phyloP scores from a whole-genome alignment of 2,888 invertebrate genomes.

The Ptycholaimellus sp. region DNA sequence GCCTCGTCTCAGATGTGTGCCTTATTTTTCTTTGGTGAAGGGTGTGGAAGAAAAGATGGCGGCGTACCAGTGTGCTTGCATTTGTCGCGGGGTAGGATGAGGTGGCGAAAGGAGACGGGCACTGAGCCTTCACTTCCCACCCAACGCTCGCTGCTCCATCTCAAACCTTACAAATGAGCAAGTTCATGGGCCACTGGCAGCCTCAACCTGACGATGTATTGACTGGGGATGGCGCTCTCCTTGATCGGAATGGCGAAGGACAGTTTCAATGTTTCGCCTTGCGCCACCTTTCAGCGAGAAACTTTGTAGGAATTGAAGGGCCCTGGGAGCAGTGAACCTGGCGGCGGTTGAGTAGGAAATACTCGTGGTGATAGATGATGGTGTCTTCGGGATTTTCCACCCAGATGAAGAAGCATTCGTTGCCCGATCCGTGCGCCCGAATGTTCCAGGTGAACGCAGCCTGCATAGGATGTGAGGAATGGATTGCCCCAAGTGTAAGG shows the following conservation, averaged over 20 bases:
- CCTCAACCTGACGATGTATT: constrained; percentile 64
- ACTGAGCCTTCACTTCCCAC: constrained; percentile 36
- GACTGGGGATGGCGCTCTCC: constrained; percentile 58
- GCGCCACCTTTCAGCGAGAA: constrained; percentile 36
- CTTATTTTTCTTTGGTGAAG: too few species aligned
- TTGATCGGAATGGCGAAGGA: constrained; percentile 80
- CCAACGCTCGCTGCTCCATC: constrained; percentile 47
- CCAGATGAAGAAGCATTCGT: constrained; percentile 88
- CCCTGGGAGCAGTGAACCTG: constrained; percentile 36
- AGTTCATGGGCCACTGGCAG: too few species aligned
- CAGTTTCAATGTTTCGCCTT: constrained; percentile 51
- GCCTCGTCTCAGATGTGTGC: too few species aligned
- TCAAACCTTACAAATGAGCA: too few species aligned
- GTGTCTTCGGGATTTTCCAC: constrained; percentile 83
- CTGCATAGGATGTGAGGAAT: too few species aligned
- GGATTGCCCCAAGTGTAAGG: too few species aligned
- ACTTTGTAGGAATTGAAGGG: not conserved
- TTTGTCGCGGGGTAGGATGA: constrained; percentile 67
- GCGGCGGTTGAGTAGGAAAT: constrained; percentile 55
- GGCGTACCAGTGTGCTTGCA: constrained; percentile 61
- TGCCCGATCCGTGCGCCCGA: constrained; percentile 52
- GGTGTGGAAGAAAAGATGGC: too few species aligned
- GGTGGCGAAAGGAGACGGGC: constrained; percentile 46
- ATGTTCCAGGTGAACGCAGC: constrained; percentile 37
- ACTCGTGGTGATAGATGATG: constrained; percentile 82